Evolutionary conservation across 1,140 invertebrate species (phyloP), one percentile per base, ranked within the genome.

Genomic region (Drosophila eugracilis): DNA sequence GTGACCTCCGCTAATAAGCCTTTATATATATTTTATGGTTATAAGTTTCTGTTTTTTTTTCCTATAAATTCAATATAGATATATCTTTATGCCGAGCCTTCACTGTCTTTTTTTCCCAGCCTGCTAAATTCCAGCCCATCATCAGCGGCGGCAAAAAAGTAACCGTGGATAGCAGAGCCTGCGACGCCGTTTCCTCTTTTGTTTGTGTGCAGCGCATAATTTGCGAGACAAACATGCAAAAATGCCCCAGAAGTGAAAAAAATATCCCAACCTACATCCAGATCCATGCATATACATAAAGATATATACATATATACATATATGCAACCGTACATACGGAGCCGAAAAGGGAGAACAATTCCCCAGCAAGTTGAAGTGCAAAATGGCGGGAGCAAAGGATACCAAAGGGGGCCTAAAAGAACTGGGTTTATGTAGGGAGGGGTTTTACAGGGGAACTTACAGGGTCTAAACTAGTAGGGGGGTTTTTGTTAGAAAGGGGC

Each of bases 161-260:
- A 78, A 62, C 62, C 57, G 78, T 63, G 44, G 50, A 57, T 47
- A 26, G 69, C 58, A 73, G 62, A 55, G 50, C 19, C 59, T 63
- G 49, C 59, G 53, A 57, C 72, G 44, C 22, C 67, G 59, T 75
- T 88, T 72, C 75, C 83, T 80, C 83, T 83, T 88, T 86, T 88
- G 83, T 86, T 88, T 86, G 83, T 88, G 78, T 63, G 71, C 78
- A 69, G 85, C 83, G 83, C 83, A 88, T 86, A 86, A 86, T 88
- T 86, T 86, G 75, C 78, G 83, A 81, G 83, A 88, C 78, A 88
- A 86, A 86, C 83, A 86, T 88, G 78, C 83, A 86, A 86, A 86
- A 88, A 88, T 86, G 77, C 73, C 81, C 78, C 76, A 79, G 80
- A 74, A 83, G 80, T 85, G 71, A 70, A 85, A 76, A 84, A 74